Percentiles rank a stretch among this genome's conserved stretches.
phyloP scores from a whole-genome alignment of 2,888 invertebrate genomes.

The Hipparchia semele region DNA sequence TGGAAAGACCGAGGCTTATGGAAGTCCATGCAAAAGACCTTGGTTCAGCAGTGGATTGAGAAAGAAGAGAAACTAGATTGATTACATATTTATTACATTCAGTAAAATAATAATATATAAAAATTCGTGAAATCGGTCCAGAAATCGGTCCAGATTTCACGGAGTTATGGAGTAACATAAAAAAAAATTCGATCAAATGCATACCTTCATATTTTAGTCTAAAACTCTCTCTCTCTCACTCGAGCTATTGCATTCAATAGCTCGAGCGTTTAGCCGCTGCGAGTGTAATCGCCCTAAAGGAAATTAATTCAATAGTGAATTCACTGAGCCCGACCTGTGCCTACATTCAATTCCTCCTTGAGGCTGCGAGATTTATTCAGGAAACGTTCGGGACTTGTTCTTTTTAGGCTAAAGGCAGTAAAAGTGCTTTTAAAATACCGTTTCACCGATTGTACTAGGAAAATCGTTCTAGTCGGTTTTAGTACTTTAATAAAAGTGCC shows the following conservation, averaged over 20 bases:
- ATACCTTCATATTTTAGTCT: too few species aligned
- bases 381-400: conserved; percentile 25
- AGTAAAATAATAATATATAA: too few species aligned
- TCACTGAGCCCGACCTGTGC: conserved; percentile 33
- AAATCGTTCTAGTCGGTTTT: conserved; percentile 11
- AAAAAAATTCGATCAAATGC: too few species aligned
- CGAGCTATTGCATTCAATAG: background rate
- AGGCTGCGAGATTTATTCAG: conserved; percentile 35
- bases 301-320: conserved; percentile 42
- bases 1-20: too few species aligned
- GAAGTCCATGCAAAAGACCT: too few species aligned
- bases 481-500: background rate
- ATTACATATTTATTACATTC: too few species aligned
- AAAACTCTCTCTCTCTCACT: too few species aligned
- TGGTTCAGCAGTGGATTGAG: too few species aligned
- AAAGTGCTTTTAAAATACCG: conserved; percentile 19
- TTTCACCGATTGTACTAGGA: conserved; percentile 4
- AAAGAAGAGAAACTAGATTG: too few species aligned
- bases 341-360: conserved; percentile 37
- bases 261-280: conserved; percentile 1
- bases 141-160: too few species aligned
- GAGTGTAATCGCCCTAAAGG: conserved; percentile 18
- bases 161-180: too few species aligned
- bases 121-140: too few species aligned
- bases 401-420: conserved; percentile 17